Base-by-base conservation (phyloP, 2,113 vertebrate genomes). In the Xiphophorus hellerii region DNA sequence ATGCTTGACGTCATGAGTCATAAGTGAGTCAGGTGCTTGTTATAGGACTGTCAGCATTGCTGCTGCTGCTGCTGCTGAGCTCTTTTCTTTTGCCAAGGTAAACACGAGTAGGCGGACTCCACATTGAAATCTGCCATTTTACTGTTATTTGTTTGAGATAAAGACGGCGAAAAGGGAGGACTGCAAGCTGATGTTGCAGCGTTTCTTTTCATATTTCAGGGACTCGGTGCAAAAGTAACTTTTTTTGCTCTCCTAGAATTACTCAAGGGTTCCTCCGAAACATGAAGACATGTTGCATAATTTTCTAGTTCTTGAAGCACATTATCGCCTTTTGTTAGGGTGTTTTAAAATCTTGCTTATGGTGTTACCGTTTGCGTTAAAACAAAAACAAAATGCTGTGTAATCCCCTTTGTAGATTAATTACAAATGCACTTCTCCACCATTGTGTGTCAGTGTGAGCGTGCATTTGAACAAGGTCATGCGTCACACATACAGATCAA, bases 21-120 rank as follows among this genome's bases (percentile, higher is more conserved):
- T 29, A 54, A n/a, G 68, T 89, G 79, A 85, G 80, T 87, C 77
- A 87, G 62, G 66, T 39, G 27, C 80, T 42, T 42, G 62, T 69
- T 84, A 78, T 62, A 61, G 76, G 67, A 67, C 66, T 31, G 29
- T 33, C 66, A 67, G 4, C 65, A 39, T 20, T 71, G 71, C 71
- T 42, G 29, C 60, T 35, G n/a, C 60, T 35, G n/a, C 63, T 5
- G 28, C 65, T 39, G 61, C 70, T 12, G 22, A 28, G 66, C 81
- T 76, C n/a, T 83, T 86, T 83, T 71, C 63, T 60, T 78, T 62
- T 68, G 62, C 31, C 54, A 44, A 73, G 69, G 77, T 62, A 51
- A 63, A 65, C 44, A 72, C 5, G 31, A 71, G 70, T 63, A 84
- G 51, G 72, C 69, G 64, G 73, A 2, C 48, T 81, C 63, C 54